Evolutionary conservation across 2,888 invertebrate genomes (phyloP), one percentile per base, ranked within the genome.

Genomic region (Crematogaster levior): DNA sequence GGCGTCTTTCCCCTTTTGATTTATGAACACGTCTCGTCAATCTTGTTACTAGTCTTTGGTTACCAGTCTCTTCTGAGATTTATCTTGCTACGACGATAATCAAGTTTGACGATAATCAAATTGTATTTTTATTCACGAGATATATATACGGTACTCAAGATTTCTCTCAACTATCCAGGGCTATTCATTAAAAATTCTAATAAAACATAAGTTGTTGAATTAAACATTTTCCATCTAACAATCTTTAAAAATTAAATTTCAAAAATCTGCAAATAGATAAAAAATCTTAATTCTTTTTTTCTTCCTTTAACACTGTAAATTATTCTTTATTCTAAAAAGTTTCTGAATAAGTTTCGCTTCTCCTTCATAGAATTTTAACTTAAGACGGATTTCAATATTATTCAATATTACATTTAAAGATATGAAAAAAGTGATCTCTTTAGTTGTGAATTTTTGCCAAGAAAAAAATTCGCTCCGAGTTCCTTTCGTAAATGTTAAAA

Each of bases 1-100:
- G 34, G 12, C 4, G 48, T 24, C 24, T 3, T n/a, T 48, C 24
- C 12, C 4, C 30, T 24, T 74, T 74, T 74, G 48, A 74, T 74
- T 63, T 65, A 74, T 63, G 63, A 74, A 15, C 48, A 48, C 24
- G 60, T 72, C 10, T 27, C 21, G 70, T 72, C 5, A 6, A 24
- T 73, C 21, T 51, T 30, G 12, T 51, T 51, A 6, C 21, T 1
- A 21, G 48, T 51, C 48, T n/a, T 5, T 48, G 37, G 27, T n/a
- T n/a, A n/a, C 75, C 18, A 40, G 24, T 48, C 37, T 75, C 51
- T 37, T 65, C 15, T 65, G 51, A n/a, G 37, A 66, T 51, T 75
- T 75, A 51, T 65, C 10, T 7, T 12, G 12, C 34, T 24, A 30
- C 21, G n/a, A 27, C 48, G 34, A 75, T 27, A 74, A 74, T 63